Evolutionary conservation across 1,140 invertebrate species (phyloP), one percentile per base, ranked within the genome.

Genomic region (Fopius arisanus): DNA sequence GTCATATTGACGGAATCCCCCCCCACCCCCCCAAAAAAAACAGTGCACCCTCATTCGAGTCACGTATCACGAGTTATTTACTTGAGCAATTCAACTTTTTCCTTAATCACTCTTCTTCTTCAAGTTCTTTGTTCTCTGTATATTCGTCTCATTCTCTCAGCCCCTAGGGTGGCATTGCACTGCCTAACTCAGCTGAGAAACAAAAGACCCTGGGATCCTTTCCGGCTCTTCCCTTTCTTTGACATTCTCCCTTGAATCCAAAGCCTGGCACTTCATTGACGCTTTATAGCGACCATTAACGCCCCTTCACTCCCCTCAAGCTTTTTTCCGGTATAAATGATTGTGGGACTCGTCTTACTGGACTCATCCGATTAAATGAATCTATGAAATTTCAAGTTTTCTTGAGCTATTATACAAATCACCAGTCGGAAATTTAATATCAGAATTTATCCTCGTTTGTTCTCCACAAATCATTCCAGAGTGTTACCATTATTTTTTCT

Each of bases 61-160:
- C 75, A 74, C 75, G 75, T 74, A 70, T 41, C 72, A 62, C 67
- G 67, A 48, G 72, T 76, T 76, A 76, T 76, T 76, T 74, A 76
- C 72, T 70, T 67, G 43, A 40, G 72, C 63, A 73, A 73, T 76
- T 74, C 67, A 76, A 76, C 72, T 76, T 73, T 48, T 74, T 76
- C 68, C 72, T 73, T 76, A 74, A 76, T 76, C 75, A 76, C 75
- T 73, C 75, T 76, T 76, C 75, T 76, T 76, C 62, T 76, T 63
- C 69, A 59, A 74, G 68, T 72, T 33, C 59, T 72, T 72, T 72
- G 72, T 71, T 76, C 62, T 67, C 66, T 70, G 51, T 71, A 40
- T 33, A 70, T 10, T 33, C 33, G 3, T 29, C 33, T 26, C 37
- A 51, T 70, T 29, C 26, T 31, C 59, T 4, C 21, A 37, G 7